These are phyloP conservation scores for Eriosoma lanigerum DNA, from an alignment of 1,140 invertebrate species.

Conservation along the genomic window DNA sequence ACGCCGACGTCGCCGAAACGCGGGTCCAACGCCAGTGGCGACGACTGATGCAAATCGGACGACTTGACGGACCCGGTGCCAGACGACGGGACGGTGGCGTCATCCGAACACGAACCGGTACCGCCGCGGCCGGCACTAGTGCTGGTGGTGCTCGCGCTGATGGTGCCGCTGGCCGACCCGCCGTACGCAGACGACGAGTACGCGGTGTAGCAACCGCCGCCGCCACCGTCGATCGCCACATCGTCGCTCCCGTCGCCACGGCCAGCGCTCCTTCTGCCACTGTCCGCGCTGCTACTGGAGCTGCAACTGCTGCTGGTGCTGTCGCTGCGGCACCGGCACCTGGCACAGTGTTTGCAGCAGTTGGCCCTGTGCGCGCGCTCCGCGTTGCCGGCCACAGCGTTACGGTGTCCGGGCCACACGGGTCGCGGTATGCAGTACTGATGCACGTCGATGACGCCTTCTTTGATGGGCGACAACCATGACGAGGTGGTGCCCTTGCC, in stretches of 20 bases:
- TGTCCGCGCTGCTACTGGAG: neutral
- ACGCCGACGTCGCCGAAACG: conserved; percentile 1
- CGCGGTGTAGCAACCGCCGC: neutral
- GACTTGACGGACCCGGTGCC: neutral
- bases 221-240: neutral
- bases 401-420: conserved; percentile 51
- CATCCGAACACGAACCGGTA: neutral
- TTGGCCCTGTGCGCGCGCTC: neutral
- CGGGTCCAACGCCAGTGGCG: conserved; percentile 9
- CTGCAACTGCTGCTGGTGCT: neutral
- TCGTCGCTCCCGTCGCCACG: neutral
- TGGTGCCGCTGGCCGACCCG: neutral
- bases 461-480: conserved; percentile 53
- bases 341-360: neutral
- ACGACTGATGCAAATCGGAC: neutral
- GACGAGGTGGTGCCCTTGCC: conserved; percentile 13
- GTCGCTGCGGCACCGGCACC: conserved; percentile 5
- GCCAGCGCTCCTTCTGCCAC: neutral
- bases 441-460: conserved; percentile 52
- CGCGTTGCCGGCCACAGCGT: neutral
- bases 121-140: neutral
- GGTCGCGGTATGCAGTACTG: conserved; percentile 53
- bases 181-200: conserved; percentile 41
- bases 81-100: neutral
- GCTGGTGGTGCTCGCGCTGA: neutral